phyloP scores from a whole-genome alignment of 2,888 invertebrate genomes.

The Xylophagus ater region DNA sequence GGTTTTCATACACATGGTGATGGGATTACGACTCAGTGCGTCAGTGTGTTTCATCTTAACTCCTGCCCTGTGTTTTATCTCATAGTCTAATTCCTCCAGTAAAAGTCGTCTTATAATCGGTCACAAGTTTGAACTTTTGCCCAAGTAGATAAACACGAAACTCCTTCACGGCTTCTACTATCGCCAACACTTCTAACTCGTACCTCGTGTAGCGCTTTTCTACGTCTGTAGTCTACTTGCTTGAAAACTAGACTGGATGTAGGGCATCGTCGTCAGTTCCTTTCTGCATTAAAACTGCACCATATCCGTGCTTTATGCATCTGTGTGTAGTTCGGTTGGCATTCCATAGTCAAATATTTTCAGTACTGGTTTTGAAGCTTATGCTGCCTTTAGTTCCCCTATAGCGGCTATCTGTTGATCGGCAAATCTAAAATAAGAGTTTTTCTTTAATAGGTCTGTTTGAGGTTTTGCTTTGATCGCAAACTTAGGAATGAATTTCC shows the following conservation, averaged over 20 bases:
- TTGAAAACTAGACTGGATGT: constrained; percentile 20
- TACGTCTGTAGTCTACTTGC: constrained; percentile 16
- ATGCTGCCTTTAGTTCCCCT: too few relatives aligned
- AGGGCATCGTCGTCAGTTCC: constrained; percentile 9
- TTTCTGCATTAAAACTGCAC: not conserved
- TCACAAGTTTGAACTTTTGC: constrained; percentile 9
- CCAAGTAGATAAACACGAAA: constrained; percentile 18
- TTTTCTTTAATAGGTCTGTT: not conserved
- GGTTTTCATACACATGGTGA: not conserved
- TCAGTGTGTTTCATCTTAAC: not conserved
- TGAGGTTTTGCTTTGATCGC: not conserved
- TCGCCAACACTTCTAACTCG: constrained; percentile 18
- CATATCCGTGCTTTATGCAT: not conserved
- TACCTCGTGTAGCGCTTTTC: constrained; percentile 20
- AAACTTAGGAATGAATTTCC: constrained; percentile 1
- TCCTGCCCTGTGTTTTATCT: not conserved
- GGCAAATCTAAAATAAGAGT: too few relatives aligned
- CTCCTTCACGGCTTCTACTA: constrained; percentile 17
- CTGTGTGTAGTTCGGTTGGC: not conserved
- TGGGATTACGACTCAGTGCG: constrained; percentile 14
- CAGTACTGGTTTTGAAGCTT: not conserved
- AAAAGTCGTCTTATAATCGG: constrained; percentile 13
- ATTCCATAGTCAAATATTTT: not conserved
- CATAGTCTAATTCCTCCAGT: not conserved
- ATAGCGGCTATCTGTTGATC: too few relatives aligned